Evolutionary conservation across 2,888 invertebrate species (phyloP), one percentile per base, ranked within the genome.

Genomic region (Mythimna pallens): DNA sequence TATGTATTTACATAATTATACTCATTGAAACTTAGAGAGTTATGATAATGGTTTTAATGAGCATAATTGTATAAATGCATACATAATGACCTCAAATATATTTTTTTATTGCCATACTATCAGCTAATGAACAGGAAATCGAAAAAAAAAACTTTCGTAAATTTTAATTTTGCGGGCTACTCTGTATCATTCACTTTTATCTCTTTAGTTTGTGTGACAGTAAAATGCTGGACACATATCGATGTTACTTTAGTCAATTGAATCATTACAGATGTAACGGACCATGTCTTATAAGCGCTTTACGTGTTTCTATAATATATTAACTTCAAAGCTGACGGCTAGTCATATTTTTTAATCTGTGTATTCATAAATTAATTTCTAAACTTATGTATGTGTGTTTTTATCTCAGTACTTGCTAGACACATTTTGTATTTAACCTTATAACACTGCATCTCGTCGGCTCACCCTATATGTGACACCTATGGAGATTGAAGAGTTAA

Each of bases 291-390:
- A 82, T 84, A 82, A 84, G 57, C 70, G 82, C 83, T 86, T 86
- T 80, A 69, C 63, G 55, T 82, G 68, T 84, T n/a, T 80, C 72
- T 55, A 70, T 82, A 67, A 68, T 73, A 59, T 85, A 70, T 69
- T 68, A 68, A 72, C 74, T 73, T 83, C 73, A 52, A 81, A 80
- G 85, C 76, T 87, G 87, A 83, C 87, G 64, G 64, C 89, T 90
- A 90, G 89, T 89, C 90, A 89, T 83, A 83, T 78, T 86, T 83
- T 82, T 80, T 80, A 81, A 84, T 82, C 70, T 86, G 65, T 85
- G 67, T 83, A 78, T 73, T 66, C 69, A 22, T 79, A 76, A 64
- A 79, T 78, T 7, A 71, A 76, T 65, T 64, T 70, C n/a, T 69
- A 25, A 68, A 70, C 66, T 68, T 72, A 73, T 76, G 65, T 74